Evolutionary conservation across 2,888 invertebrate genomes (phyloP).

Genomic region (Netelia inedita): DNA sequence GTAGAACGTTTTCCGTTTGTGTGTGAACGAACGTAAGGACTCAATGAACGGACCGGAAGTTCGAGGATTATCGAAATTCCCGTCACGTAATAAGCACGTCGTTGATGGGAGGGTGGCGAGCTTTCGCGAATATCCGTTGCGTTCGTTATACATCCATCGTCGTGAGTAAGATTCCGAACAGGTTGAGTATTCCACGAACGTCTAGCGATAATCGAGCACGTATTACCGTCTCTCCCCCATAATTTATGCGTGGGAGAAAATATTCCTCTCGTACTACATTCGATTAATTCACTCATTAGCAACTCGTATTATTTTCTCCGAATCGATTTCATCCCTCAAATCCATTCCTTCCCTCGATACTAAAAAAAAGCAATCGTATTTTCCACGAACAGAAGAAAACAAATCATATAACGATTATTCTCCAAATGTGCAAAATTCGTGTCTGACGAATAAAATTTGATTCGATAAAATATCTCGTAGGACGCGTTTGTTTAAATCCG

Average conservation of each 20-base stretch:
- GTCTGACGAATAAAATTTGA: too few relatives aligned
- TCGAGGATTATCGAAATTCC: constrained; percentile 49
- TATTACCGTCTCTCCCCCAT: constrained; percentile 11
- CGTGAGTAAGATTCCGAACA: constrained; percentile 11
- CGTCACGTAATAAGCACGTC: constrained; percentile 50
- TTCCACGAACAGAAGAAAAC: too few relatives aligned
- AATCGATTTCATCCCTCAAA: too few relatives aligned
- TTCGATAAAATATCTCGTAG: too few relatives aligned
- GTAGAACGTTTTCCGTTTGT: constrained; percentile 27
- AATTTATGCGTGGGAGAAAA: background rate
- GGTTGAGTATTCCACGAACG: constrained; percentile 38
- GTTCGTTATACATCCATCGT: constrained; percentile 20
- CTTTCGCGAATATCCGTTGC: constrained; percentile 41
- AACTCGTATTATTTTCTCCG: background rate
- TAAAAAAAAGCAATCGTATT: too few relatives aligned
- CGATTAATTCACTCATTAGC: background rate
- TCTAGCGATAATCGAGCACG: constrained; percentile 45
- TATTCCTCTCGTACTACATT: background rate
- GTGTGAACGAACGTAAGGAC: constrained; percentile 15
- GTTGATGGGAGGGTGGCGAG: constrained; percentile 5
- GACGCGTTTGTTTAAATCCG: too few relatives aligned
- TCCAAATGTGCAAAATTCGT: too few relatives aligned
- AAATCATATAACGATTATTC: too few relatives aligned
- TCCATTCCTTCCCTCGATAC: too few relatives aligned
- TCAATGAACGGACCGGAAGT: constrained; percentile 54